These are phyloP conservation scores for Paedocypris sp. DNA, from an alignment of 2,113 vertebrate species.

Conservation along the genomic window DNA sequence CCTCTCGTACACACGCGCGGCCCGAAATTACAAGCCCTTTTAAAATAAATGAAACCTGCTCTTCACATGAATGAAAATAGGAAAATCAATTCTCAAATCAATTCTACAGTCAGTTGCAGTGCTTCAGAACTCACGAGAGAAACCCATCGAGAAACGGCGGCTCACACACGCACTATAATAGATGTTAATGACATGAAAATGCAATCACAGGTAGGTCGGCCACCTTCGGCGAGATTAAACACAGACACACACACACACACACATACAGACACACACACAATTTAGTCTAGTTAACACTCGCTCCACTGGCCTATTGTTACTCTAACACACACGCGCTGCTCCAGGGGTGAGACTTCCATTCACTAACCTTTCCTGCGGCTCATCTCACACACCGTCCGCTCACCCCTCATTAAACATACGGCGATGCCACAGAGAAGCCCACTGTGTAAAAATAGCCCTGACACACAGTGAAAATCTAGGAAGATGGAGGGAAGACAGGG, in stretches of 20 bases:
- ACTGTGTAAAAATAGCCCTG: too few species aligned
- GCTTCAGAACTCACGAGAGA: not conserved
- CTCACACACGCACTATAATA: not conserved
- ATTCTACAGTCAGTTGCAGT: slow-evolving; percentile 18
- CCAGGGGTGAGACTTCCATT: not conserved
- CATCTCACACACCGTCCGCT: not conserved
- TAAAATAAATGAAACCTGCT: slow-evolving; percentile 33
- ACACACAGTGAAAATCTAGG: too few species aligned
- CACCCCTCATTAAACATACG: not conserved
- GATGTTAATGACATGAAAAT: slow-evolving; percentile 9
- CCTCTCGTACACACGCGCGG: slow-evolving; percentile 4
- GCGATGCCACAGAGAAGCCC: too few species aligned
- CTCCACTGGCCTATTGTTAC: slow-evolving; percentile 4
- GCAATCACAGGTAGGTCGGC: not conserved
- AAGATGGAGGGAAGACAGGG: not conserved
- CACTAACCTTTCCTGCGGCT: not conserved
- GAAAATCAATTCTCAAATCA: slow-evolving; percentile 34
- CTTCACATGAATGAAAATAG: slow-evolving; percentile 21
- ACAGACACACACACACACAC: not conserved
- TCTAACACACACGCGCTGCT: not conserved
- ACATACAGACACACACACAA: not conserved
- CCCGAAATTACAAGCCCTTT: slow-evolving; percentile 28
- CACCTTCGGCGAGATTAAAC: not conserved
- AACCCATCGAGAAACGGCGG: not conserved
- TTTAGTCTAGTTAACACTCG: slow-evolving; percentile 3